Conservation (phyloP, 2,888 invertebrate species). For the Petrolisthes cinctipes region DNA sequence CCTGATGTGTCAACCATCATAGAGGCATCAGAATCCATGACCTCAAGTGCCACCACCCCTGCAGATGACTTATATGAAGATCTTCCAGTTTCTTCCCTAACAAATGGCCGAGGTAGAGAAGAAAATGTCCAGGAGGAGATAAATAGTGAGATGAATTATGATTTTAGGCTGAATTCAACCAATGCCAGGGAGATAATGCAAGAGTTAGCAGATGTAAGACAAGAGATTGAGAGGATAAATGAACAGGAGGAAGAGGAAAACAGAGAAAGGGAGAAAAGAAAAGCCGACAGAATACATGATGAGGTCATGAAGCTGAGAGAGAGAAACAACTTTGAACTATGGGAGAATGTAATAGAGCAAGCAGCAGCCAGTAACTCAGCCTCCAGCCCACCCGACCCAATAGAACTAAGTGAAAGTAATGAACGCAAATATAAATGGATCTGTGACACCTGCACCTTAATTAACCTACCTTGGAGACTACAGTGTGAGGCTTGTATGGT, state of each 20-base stretch:
- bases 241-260: constrained; percentile 53
- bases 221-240: constrained; percentile 58
- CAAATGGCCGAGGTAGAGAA: not conserved
- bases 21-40: constrained; percentile 63
- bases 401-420: constrained; percentile 31
- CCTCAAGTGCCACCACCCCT: constrained; percentile 62
- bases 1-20: constrained; percentile 65
- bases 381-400: constrained; percentile 36
- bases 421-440: constrained; percentile 60
- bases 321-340: constrained; percentile 44
- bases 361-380: constrained; percentile 12
- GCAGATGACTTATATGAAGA: constrained; percentile 62
- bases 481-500: constrained; percentile 62
- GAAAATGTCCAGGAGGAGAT: constrained; percentile 45
- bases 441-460: constrained; percentile 60
- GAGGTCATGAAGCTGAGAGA: constrained; percentile 48
- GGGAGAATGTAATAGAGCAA: constrained; percentile 46
- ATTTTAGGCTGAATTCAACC: constrained; percentile 40
- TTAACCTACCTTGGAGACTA: constrained; percentile 62
- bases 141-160: constrained; percentile 54
- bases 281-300: constrained; percentile 53
- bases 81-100: constrained; percentile 27
- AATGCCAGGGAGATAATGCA: constrained; percentile 59
- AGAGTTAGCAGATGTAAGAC: constrained; percentile 55
- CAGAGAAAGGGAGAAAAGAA: constrained; percentile 40